Evolutionary conservation across 2,113 vertebrate genomes (phyloP), one percentile per base, ranked within the genome.

Genomic region (Hippocampus abdominalis): DNA sequence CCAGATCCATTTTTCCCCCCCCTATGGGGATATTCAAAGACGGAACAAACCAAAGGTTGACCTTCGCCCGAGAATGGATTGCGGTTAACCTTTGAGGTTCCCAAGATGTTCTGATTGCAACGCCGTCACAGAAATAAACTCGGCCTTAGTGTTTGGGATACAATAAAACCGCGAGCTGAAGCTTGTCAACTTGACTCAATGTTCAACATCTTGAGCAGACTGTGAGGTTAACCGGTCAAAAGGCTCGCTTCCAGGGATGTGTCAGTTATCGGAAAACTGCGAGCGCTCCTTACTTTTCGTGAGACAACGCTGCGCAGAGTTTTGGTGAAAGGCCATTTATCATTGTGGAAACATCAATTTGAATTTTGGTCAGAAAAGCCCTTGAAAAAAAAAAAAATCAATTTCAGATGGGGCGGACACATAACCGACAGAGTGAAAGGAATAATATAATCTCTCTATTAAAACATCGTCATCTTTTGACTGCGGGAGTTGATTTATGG

Each of bases 211-310:
- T 68, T 62, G 46, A 81, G 77, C 66, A 78, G 75, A 80, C 78
- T 78, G 76, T 82, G 74, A 84, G 77, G 82, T 85, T 77, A 84
- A 81, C 79, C 72, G 18, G 62, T 68, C 54, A 69, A 57, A 49
- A 53, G 54, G 74, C 69, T 60, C 1, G 60, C 73, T 79, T 83
- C 77, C 73, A 83, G 69, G 54, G 13, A 73, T 66, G 68, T 74
- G 77, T 78, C 82, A 81, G 77, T 65, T 75, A 64, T 36, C 68
- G 67, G 72, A 56, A 81, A 83, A 74, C 80, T 80, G 73, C 81
- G 80, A 71, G 44, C 73, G 59, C 71, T 18, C 4, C 51, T 68
- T 73, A 57, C 75, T 71, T 39, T 72, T 66, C 73, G 71, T 71
- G 29, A 82, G 49, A 84, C 75, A 32, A 84, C 72, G 74, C 79